Percentiles rank a stretch among this genome's conserved stretches.
These are phyloP conservation scores for Paracyclopina nana DNA, from an alignment of 1,140 invertebrate genomes.

Conservation along the genomic window DNA sequence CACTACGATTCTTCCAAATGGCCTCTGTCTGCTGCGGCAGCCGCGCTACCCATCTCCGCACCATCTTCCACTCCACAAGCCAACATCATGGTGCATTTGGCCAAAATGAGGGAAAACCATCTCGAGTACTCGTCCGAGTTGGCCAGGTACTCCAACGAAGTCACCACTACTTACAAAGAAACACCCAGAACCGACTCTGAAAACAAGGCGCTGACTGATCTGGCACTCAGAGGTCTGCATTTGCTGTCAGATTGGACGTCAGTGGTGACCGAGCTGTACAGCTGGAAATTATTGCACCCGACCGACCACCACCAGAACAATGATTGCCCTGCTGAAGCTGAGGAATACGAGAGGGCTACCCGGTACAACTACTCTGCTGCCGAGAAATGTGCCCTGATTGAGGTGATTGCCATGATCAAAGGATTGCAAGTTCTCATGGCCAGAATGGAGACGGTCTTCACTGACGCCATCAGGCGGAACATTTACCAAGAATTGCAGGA, in stretches of 20 bases:
- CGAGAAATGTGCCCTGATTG: conserved; percentile 94
- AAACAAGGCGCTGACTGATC: conserved; percentile 75
- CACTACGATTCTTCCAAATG: conserved; percentile 82
- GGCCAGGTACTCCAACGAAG: conserved; percentile 30
- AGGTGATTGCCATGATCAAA: conserved; percentile 99
- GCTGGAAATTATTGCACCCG: conserved; percentile 93
- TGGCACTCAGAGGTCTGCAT: conserved; percentile 76
- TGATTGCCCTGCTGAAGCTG: conserved; percentile 49
- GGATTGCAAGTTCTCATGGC: conserved; percentile 92
- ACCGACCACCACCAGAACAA: conserved; percentile 93
- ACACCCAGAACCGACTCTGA: conserved; percentile 65
- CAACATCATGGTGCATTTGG: conserved; percentile 85
- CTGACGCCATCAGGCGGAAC: conserved; percentile 77
- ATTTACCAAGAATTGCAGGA: conserved; percentile 95
- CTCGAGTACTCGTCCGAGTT: conserved; percentile 93
- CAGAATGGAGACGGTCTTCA: conserved; percentile 91
- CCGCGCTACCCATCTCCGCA: conserved; percentile 7
- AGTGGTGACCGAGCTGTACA: conserved; percentile 90
- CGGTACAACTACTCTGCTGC: conserved; percentile 93
- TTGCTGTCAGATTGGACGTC: conserved; percentile 90
- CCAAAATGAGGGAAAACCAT: conserved; percentile 86
- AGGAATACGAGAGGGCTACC: conserved; percentile 96
- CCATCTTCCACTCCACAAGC: conserved; percentile 56
- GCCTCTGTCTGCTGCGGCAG: conserved; percentile 44
- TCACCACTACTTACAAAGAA: conserved; percentile 77